Evolutionary conservation across 2,113 vertebrate genomes (phyloP).

Genomic region (Pagrus major): DNA sequence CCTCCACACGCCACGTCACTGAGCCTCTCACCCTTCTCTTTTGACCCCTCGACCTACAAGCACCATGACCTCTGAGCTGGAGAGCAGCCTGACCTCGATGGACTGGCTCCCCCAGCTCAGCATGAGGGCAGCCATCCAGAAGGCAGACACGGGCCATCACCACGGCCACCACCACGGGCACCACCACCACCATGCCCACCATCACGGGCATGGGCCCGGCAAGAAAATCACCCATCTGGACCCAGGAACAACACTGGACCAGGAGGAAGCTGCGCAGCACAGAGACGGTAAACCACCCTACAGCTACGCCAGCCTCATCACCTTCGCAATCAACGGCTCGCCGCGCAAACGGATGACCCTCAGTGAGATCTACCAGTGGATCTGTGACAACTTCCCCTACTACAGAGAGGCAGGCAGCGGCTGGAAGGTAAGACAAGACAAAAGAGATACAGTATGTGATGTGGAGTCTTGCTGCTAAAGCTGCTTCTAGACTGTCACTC

Average conservation of each 20-base stretch:
- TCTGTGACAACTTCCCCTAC: constrained; percentile 92
- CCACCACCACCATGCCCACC: constrained; percentile 69
- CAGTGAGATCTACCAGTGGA: constrained; percentile 93
- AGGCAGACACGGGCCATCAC: constrained; percentile 82
- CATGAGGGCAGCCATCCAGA: constrained; percentile 92
- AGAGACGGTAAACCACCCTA: constrained; percentile 94
- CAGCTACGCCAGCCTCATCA: constrained; percentile 95
- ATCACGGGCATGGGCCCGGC: constrained; percentile 82
- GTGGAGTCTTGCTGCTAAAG: not conserved
- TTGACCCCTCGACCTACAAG: constrained; percentile 33
- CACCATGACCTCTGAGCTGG: constrained; percentile 93
- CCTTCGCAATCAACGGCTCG: constrained; percentile 94
- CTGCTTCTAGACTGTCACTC: not conserved
- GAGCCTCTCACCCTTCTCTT: constrained; percentile 46
- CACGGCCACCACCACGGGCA: constrained; percentile 70
- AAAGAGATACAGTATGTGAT: not conserved
- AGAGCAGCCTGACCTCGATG: constrained; percentile 94
- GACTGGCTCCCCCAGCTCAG: constrained; percentile 95
- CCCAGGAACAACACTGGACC: constrained; percentile 90
- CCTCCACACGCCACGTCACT: constrained; percentile 46
- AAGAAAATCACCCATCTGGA: constrained; percentile 89
- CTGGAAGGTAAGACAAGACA: constrained; percentile 89
- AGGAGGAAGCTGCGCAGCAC: constrained; percentile 92
- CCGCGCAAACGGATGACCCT: constrained; percentile 94
- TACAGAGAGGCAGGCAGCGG: constrained; percentile 94